Percentiles rank a stretch among this genome's conserved stretches.
These are phyloP conservation scores for Apamea epomidion DNA, from an alignment of 2,888 invertebrate species.

Conservation along the genomic window DNA sequence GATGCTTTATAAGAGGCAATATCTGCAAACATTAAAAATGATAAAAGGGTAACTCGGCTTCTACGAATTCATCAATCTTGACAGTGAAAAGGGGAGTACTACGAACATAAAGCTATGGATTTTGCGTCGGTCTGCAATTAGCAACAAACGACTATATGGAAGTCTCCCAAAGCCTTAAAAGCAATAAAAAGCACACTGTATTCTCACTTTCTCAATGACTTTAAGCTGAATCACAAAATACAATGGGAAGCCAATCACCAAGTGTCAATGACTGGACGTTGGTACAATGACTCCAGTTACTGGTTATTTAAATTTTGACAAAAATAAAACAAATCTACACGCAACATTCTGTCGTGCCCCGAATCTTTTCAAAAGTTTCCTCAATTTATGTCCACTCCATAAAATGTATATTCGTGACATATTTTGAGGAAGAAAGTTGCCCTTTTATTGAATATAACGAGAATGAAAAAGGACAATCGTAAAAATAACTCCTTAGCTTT, in stretches of 20 bases:
- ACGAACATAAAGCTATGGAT: not conserved
- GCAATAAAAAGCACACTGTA: slow-evolving; percentile 26
- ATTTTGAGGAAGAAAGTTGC: not conserved
- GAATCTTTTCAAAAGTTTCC: slow-evolving; percentile 6
- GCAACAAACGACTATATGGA: not conserved
- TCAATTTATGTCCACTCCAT: not conserved
- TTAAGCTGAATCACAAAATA: slow-evolving; percentile 53
- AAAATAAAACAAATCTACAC: slow-evolving; percentile 19
- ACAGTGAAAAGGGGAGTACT: too few species aligned
- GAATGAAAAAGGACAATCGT: not conserved
- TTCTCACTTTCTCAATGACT: slow-evolving; percentile 53
- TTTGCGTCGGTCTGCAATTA: not conserved
- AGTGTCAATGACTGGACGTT: slow-evolving; percentile 60
- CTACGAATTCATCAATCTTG: not conserved
- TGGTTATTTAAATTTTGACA: slow-evolving; percentile 39
- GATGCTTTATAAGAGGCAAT: not conserved
- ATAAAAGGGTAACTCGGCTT: not conserved
- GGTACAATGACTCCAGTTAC: slow-evolving; percentile 46
- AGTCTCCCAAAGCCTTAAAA: slow-evolving; percentile 32
- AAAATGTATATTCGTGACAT: not conserved
- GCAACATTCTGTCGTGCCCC: not conserved
- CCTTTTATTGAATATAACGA: not conserved
- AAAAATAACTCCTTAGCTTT: not conserved
- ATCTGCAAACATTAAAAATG: not conserved
- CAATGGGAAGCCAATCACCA: slow-evolving; percentile 50